Evolutionary conservation across 1,140 invertebrate genomes (phyloP).

Genomic region (Brachionus rubens): DNA sequence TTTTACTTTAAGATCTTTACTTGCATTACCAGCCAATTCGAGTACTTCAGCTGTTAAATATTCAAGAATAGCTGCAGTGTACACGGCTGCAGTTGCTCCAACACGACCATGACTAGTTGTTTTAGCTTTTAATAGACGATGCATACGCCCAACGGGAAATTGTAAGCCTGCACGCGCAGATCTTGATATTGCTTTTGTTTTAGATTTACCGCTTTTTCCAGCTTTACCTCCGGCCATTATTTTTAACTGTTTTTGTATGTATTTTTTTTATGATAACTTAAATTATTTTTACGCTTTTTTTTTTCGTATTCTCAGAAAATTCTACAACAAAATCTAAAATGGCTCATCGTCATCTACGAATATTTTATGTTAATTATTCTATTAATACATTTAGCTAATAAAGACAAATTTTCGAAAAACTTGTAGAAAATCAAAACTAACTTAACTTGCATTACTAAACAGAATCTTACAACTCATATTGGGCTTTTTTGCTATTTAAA

Average conservation of each 20-base stretch:
- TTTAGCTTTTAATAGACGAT: slow-evolving; percentile 95
- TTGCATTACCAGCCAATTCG: slow-evolving; percentile 95
- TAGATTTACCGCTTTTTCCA: slow-evolving; percentile 84
- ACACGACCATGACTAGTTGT: slow-evolving; percentile 97
- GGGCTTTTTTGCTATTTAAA: too few relatives aligned
- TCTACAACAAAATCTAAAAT: too few relatives aligned
- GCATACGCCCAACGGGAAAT: slow-evolving; percentile 74
- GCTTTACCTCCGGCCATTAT: slow-evolving; percentile 47
- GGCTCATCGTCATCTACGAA: too few relatives aligned
- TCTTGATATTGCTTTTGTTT: slow-evolving; percentile 95
- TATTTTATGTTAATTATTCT: too few relatives aligned
- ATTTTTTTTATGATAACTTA: too few relatives aligned
- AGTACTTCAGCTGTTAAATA: slow-evolving; percentile 96
- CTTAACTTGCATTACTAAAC: too few relatives aligned
- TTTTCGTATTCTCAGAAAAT: too few relatives aligned
- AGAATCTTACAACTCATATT: too few relatives aligned
- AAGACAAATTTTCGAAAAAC: too few relatives aligned
- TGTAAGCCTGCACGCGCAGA: slow-evolving; percentile 95
- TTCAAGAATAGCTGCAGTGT: slow-evolving; percentile 97
- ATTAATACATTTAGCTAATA: too few relatives aligned
- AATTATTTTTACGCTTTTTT: too few relatives aligned
- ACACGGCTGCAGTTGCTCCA: slow-evolving; percentile 96
- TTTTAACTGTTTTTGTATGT: not conserved
- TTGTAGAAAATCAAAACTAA: too few relatives aligned
- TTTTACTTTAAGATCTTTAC: slow-evolving; percentile 99